Percentiles rank a stretch among this genome's conserved stretches.
phyloP scores from a whole-genome alignment of 2,113 vertebrate species.

The Opisthocomus hoazin region DNA sequence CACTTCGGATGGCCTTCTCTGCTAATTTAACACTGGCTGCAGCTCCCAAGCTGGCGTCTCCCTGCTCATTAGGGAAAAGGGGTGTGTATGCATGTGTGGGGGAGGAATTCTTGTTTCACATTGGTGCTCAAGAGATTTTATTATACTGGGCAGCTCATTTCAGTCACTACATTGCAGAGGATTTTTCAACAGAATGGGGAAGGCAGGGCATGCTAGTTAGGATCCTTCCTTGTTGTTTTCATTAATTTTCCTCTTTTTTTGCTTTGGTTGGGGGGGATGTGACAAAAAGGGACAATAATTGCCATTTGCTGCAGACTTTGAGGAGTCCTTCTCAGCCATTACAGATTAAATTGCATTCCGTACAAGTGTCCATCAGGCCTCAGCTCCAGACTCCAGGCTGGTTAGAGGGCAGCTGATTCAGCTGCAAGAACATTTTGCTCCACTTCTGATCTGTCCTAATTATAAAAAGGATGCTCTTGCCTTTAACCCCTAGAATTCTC shows the following conservation, averaged over 20 bases:
- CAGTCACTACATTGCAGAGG: conserved; percentile 15
- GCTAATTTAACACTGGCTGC: conserved; percentile 70
- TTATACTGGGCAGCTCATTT: conserved; percentile 64
- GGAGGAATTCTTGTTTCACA: conserved; percentile 32
- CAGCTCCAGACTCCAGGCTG: conserved; percentile 54
- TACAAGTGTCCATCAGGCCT: conserved; percentile 52
- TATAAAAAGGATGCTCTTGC: conserved; percentile 45
- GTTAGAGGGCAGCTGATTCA: conserved; percentile 61
- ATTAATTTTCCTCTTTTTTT: conserved; percentile 50
- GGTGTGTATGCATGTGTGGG: not conserved
- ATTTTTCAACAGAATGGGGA: conserved; percentile 15
- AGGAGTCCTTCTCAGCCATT: conserved; percentile 60
- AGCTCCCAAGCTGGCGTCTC: conserved; percentile 69
- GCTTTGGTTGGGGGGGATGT: conserved; percentile 37
- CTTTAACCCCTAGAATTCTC: conserved; percentile 47
- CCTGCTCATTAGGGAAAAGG: conserved; percentile 62
- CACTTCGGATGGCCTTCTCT: conserved; percentile 68
- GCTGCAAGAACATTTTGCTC: conserved; percentile 50
- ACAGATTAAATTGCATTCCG: conserved; percentile 60
- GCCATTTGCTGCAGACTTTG: conserved; percentile 60
- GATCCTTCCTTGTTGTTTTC: conserved; percentile 46
- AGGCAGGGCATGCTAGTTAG: conserved; percentile 6
- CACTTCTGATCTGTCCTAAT: conserved; percentile 42
- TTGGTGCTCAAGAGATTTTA: conserved; percentile 49
- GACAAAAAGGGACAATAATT: conserved; percentile 67